Conservation (phyloP, 2,888 invertebrate species). For the Drosophila monieri region DNA sequence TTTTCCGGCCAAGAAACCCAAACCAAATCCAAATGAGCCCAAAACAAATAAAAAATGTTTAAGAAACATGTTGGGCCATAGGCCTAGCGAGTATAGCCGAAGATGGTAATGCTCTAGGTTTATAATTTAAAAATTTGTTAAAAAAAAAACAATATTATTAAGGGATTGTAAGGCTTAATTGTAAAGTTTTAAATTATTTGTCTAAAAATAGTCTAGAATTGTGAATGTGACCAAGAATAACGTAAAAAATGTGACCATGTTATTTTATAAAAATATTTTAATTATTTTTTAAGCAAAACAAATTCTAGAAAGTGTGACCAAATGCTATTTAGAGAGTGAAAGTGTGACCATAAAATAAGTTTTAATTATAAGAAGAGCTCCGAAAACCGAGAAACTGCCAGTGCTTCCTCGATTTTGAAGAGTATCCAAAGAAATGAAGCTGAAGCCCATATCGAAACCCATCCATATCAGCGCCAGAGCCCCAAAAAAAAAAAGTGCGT, state of each 20-base stretch:
- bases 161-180: too few species aligned
- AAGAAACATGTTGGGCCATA: not conserved
- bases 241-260: too few species aligned
- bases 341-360: not conserved
- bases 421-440: conserved; percentile 15
- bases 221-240: too few species aligned
- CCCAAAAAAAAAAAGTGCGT: conserved; percentile 56
- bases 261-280: too few species aligned
- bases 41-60: conserved; percentile 23
- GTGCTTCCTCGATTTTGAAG: not conserved
- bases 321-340: rapidly evolving
- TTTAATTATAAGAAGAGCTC: not conserved
- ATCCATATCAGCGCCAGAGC: not conserved
- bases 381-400: too few species aligned
- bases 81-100: not conserved
- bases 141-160: too few species aligned
- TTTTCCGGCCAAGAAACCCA: conserved; percentile 57
- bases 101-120: not conserved
- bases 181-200: too few species aligned
- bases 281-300: too few species aligned
- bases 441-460: conserved; percentile 6
- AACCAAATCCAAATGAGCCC: conserved; percentile 16
- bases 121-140: too few species aligned
- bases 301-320: too few species aligned
- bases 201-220: too few species aligned